Conservation (phyloP, 37 sponge, comb jelly and placozoan species). For the Beroe ovata region DNA sequence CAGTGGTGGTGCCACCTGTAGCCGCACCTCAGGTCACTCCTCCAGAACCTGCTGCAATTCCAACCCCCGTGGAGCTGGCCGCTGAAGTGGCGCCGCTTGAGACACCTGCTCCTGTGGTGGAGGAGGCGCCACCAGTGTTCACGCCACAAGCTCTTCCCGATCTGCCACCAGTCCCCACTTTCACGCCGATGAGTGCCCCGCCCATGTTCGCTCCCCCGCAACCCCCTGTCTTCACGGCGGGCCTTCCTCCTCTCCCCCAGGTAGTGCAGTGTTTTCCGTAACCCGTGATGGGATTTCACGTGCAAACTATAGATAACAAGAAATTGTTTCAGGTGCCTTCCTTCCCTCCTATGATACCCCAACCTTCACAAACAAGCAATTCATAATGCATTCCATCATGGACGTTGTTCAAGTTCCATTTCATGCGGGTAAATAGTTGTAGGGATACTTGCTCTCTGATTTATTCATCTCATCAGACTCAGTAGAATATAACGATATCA, state of each 20-base stretch:
- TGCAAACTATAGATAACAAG: too few species aligned
- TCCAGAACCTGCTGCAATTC: not conserved
- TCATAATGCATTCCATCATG: too few species aligned
- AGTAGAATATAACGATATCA: too few species aligned
- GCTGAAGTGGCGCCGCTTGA: not conserved
- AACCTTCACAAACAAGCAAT: not conserved
- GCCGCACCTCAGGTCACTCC: not conserved
- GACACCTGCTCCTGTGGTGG: not conserved
- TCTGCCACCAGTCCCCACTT: not conserved
- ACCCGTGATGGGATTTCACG: not conserved
- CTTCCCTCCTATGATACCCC: constrained; percentile 25
- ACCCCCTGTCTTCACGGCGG: constrained; percentile 4
- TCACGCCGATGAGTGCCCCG: constrained; percentile 22
- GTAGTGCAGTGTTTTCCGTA: not conserved
- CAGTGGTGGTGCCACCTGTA: not conserved
- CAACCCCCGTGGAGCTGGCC: not conserved
- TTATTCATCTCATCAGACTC: too few species aligned
- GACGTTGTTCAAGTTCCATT: too few species aligned
- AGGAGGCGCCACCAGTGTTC: constrained; percentile 31
- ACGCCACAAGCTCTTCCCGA: constrained; percentile 3
- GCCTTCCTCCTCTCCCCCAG: constrained; percentile 41
- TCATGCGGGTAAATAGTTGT: too few species aligned
- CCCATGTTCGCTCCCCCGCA: constrained; percentile 62
- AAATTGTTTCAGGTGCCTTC: constrained; percentile 53
- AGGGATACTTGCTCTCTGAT: too few species aligned